Percentiles rank a stretch among this genome's conserved stretches.
Conservation (phyloP, 2,888 invertebrate species). For the Cenopis cana region DNA sequence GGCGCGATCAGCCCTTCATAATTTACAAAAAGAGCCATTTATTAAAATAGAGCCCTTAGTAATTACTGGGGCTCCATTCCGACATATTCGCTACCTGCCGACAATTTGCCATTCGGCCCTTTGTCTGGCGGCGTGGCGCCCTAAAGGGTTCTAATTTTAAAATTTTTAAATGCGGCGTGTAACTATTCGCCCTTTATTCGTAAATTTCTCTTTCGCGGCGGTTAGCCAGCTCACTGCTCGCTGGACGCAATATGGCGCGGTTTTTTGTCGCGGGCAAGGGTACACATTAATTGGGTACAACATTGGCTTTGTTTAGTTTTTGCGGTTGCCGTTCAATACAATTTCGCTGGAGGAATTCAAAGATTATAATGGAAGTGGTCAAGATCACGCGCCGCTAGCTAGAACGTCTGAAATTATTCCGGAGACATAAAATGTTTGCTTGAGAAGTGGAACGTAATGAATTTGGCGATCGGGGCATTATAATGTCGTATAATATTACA, state of each 20-base stretch:
- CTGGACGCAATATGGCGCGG: slow-evolving; percentile 82
- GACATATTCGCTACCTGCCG: slow-evolving; percentile 84
- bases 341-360: slow-evolving; percentile 28
- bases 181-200: slow-evolving; percentile 81
- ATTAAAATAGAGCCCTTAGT: slow-evolving; percentile 81
- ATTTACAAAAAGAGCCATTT: slow-evolving; percentile 84
- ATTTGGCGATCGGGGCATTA: slow-evolving; percentile 34
- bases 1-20: slow-evolving; percentile 81
- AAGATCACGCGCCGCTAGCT: slow-evolving; percentile 26
- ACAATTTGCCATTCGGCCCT: slow-evolving; percentile 83
- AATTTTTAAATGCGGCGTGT: slow-evolving; percentile 84
- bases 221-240: slow-evolving; percentile 61
- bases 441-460: slow-evolving; percentile 16
- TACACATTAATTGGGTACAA: slow-evolving; percentile 79
- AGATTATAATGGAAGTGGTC: slow-evolving; percentile 35
- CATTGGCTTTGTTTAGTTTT: slow-evolving; percentile 69
- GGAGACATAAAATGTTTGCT: slow-evolving; percentile 32
- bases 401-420: slow-evolving; percentile 24
- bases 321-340: slow-evolving; percentile 71
- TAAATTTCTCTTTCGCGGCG: slow-evolving; percentile 83
- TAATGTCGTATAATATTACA: slow-evolving; percentile 70
- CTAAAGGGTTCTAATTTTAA: slow-evolving; percentile 85
- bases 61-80: slow-evolving; percentile 80
- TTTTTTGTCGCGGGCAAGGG: slow-evolving; percentile 74
- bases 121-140: slow-evolving; percentile 85